Conservation (phyloP, 2,797 vertebrate genomes). For the Micropoecilia bifurca region DNA sequence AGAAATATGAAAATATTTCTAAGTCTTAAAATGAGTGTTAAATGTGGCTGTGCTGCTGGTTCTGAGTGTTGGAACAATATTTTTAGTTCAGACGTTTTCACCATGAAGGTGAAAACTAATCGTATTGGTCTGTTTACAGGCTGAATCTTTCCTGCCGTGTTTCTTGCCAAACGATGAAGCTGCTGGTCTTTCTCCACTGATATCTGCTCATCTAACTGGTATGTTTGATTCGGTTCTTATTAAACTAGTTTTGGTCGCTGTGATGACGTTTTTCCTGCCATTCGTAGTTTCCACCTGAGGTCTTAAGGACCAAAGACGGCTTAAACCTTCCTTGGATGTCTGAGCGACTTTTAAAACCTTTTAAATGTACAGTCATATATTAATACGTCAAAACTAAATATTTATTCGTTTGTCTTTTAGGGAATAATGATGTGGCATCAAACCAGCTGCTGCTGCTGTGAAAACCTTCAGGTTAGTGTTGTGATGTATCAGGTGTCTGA, state of each 20-base stretch:
- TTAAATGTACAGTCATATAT: not conserved
- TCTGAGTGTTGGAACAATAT: too few relatives aligned
- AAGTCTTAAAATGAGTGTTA: too few relatives aligned
- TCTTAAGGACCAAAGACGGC: constrained; percentile 78
- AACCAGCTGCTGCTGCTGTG: not conserved
- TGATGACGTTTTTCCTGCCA: constrained; percentile 85
- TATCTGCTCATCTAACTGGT: not conserved
- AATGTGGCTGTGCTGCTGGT: too few relatives aligned
- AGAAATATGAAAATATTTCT: too few relatives aligned
- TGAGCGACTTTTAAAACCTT: constrained; percentile 81
- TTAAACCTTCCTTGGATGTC: constrained; percentile 85
- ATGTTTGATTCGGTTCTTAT: not conserved
- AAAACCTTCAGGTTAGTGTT: not conserved
- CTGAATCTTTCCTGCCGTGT: not conserved
- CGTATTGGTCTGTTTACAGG: not conserved
- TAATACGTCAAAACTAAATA: not conserved
- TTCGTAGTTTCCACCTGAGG: constrained; percentile 97
- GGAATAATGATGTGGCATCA: not conserved
- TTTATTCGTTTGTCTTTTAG: not conserved
- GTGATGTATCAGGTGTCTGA: not conserved
- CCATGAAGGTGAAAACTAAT: not conserved
- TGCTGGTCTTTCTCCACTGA: not conserved
- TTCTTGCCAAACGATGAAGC: not conserved
- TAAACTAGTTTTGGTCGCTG: constrained; percentile 20
- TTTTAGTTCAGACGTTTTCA: too few relatives aligned